Conservation (phyloP, 2,797 vertebrate species). For the Sardinella longiceps region DNA sequence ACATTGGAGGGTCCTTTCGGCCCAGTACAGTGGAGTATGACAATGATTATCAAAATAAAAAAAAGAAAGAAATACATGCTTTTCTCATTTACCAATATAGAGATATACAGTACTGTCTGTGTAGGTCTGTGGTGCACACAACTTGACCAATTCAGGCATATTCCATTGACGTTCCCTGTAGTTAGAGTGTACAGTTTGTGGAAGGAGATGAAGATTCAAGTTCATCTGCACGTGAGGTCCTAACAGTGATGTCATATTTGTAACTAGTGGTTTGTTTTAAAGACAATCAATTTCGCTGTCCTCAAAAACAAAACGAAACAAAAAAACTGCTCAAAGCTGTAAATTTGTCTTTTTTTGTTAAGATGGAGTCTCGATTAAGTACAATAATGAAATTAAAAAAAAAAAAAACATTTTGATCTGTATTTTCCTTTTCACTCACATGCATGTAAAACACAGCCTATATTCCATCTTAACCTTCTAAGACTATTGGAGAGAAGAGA, state of each 20-base stretch:
- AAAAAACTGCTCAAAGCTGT: background rate
- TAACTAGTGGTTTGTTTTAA: background rate
- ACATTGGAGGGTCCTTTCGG: background rate
- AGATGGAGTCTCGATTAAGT: background rate
- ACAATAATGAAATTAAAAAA: background rate
- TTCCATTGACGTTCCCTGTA: background rate
- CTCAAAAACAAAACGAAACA: background rate
- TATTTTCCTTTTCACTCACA: constrained; percentile 36
- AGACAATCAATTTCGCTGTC: constrained; percentile 20
- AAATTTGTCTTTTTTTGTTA: background rate
- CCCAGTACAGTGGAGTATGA: constrained; percentile 19
- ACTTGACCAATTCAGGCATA: background rate
- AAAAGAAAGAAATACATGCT: background rate
- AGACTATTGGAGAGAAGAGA: constrained; percentile 33
- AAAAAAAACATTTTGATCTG: constrained; percentile 31
- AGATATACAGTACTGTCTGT: background rate
- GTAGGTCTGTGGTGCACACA: background rate
- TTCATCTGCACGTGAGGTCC: background rate
- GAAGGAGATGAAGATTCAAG: background rate
- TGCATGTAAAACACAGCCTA: constrained; percentile 40
- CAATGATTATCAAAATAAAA: constrained; percentile 10
- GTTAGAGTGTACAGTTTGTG: constrained; percentile 1
- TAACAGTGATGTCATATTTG: background rate
- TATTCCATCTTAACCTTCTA: constrained; percentile 43
- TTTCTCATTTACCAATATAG: background rate